Conservation (phyloP, 2,888 invertebrate genomes). For the Chrysopilus asiliformis region DNA sequence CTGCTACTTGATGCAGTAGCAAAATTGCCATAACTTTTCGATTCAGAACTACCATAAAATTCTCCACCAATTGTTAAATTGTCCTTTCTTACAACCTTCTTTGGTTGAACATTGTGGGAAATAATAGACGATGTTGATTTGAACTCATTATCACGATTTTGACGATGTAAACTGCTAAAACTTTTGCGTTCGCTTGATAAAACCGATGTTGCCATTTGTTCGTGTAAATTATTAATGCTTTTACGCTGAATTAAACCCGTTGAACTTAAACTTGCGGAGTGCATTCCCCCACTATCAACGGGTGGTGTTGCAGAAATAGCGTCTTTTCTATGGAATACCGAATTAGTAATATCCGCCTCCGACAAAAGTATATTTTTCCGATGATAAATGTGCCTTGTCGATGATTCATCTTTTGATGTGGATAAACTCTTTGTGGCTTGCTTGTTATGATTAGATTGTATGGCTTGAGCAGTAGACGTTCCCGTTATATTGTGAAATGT, state of each 20-base stretch:
- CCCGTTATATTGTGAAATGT: too few relatives aligned
- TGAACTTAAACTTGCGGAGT: conserved; percentile 47
- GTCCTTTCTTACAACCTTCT: conserved; percentile 47
- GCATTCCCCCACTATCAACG: conserved; percentile 52
- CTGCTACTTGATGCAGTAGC: conserved; percentile 23
- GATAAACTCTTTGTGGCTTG: conserved; percentile 12
- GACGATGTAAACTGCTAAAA: conserved; percentile 65
- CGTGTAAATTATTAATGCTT: conserved; percentile 65
- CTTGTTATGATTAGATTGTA: too few relatives aligned
- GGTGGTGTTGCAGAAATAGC: conserved; percentile 38
- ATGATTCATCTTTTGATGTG: conserved; percentile 14
- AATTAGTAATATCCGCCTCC: conserved; percentile 58
- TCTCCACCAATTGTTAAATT: conserved; percentile 59
- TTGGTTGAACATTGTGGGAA: conserved; percentile 41
- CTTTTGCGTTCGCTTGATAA: conserved; percentile 61
- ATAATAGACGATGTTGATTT: conserved; percentile 30
- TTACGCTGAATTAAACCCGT: conserved; percentile 68
- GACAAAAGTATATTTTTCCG: conserved; percentile 61
- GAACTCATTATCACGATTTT: conserved; percentile 43
- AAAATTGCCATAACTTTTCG: conserved; percentile 55
- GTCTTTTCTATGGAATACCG: conserved; percentile 65
- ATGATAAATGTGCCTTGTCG: conserved; percentile 40
- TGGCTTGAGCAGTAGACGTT: too few relatives aligned
- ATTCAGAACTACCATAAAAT: conserved; percentile 60
- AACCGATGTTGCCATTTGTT: conserved; percentile 53